Base-by-base conservation (phyloP, 1,140 invertebrate species). In the Aphelenchoides fujianensis region DNA sequence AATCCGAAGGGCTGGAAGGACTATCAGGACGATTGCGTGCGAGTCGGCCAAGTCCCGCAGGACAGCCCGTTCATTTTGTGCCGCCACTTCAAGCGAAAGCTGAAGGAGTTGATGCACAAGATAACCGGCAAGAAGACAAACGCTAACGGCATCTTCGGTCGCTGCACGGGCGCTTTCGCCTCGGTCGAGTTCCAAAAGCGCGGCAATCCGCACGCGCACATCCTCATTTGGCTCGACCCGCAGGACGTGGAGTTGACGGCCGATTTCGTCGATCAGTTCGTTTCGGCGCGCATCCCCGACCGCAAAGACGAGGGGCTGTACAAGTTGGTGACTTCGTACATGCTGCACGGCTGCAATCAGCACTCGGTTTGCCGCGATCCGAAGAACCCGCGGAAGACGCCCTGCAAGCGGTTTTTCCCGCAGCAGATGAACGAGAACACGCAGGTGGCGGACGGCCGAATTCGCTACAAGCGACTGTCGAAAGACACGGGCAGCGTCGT, bases 101-200 rank as follows among this genome's bases (percentile, higher is more conserved):
- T 87, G 23, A 86, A 84, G 74, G 77, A 78, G 54, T 70, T 89
- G 2, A 83, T 88, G 55, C 55, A 19, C 7, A 19, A 7, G 7
- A 27, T 59, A 31, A 27, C 55, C 37, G 23, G 23, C 7, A 7
- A 19, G 72, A 69, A 86, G 75, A 48, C 12, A 12, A 48, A 12
- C 12, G 68, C 70, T n/a, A 68, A 85, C 28, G 68, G 27, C 5
- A 9, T 80, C 1, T 69, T 84, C 37, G 83, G 84, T 9, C 48
- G 66, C 59, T 41, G 57, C 23, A 34, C 61, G 1, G 83, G 72
- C 0, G 36, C 69, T 5, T 28, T 79, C 5, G 68, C 74, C 57
- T 74, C 75, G 3, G 79, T 88, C 48, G 87, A 89, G 78, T 88
- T 85, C 82, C 86, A 88, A 78, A 88, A 88, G 74, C 75, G 85